Evolutionary conservation across 2,888 invertebrate genomes (phyloP), one percentile per base, ranked within the genome.

Genomic region (Dasysyrphus tricinctus): DNA sequence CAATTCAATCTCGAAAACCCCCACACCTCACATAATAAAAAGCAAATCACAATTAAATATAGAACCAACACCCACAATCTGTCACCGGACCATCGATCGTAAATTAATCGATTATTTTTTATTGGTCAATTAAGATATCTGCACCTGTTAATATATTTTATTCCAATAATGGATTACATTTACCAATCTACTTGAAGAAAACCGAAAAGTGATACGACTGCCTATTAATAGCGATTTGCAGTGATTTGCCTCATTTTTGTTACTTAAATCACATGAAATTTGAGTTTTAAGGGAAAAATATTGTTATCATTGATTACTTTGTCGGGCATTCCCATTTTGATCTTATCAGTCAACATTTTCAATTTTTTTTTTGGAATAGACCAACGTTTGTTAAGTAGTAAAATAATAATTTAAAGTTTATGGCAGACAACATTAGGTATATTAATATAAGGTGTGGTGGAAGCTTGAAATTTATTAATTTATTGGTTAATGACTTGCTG

Each of bases 61-160:
- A 47, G 49, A 32, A 32, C 29, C 49, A 12, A 39, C 34, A 42
- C 47, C 11, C 19, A 5, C 56, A 37, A 47, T 42, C 37, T 37
- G 54, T 37, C n/a, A 11, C 14, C 44, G 19, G 42, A 47, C 47
- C 19, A 61, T 61, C 61, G 54, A 42, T 61, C n/a, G 54, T 56
- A 70, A 61, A 70, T 47, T 51, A 24, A 57, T 56, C 34, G 56
- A 67, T 67, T 39, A 70, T 12, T 67, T 51, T 74, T 74, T 74
- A 80, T 49, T 67, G 67, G n/a, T 16, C 67, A 80, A 80, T 74
- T 56, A 14, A 80, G 79, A 74, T 59, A 74, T 39, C 47, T 39
- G 14, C 39, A 42, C 39, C 42, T 39, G 42, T 12, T 42, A 24
- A 8, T 24, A 24, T 11, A 61, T 42, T 61, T 12, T 24, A 59